Evolutionary conservation across 2,888 invertebrate species (phyloP), one percentile per base, ranked within the genome.

Genomic region (Oxyscelio sp.): DNA sequence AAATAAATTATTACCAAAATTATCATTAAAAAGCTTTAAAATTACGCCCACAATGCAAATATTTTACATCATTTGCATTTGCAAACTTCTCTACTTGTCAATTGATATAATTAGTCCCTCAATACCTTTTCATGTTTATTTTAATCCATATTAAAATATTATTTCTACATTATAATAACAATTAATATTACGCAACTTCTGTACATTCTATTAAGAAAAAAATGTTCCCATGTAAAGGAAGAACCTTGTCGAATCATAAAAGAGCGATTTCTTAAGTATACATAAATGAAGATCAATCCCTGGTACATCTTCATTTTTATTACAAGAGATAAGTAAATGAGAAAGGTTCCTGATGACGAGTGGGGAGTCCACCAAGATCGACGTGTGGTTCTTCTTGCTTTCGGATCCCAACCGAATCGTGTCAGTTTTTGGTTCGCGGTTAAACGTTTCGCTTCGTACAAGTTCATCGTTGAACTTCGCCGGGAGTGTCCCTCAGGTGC

Each of bases 391-490:
- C 83, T 83, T 79, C 85, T 86, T 78, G 74, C 73, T 71, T 87
- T 87, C 71, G 82, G 77, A 65, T 61, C 77, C 82, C 45, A 52
- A 73, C 73, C 68, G 80, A 80, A 86, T 86, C 85, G 83, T 80
- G 83, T 91, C 89, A 91, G 91, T 92, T 91, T 90, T 89, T 89
- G 87, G 88, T 90, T 87, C 83, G 90, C 88, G 85, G 85, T 86
- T 87, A 83, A 84, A 74, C 85, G 86, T 87, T 75, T 78, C 86
- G 85, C 87, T 88, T 86, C 86, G 85, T 75, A 85, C 58, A 81
- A 85, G 83, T 85, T 86, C 78, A 59, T 73, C 63, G 80, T 80
- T 83, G 86, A 85, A 83, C 78, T 83, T 85, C 70, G 19, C 59
- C 85, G 86, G 85, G 68, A 75, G 75, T 78, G 82, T 78, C 58